Conservation (phyloP, 1,140 invertebrate genomes). For the Galleria mellonella region DNA sequence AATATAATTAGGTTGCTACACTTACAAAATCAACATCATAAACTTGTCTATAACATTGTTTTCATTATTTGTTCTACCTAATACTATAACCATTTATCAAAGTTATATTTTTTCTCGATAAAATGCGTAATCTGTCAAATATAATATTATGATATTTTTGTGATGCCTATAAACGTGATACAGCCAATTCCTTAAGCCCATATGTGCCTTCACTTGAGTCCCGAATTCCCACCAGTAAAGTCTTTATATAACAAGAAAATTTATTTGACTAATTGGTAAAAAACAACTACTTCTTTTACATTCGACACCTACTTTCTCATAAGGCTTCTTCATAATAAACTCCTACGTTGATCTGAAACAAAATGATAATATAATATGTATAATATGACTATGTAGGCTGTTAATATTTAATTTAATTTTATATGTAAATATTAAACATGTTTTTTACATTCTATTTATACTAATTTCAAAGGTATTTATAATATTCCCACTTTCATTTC, state of each 20-base stretch:
- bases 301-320: conserved; percentile 58
- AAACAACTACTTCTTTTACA: conserved; percentile 45
- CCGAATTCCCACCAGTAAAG: conserved; percentile 44
- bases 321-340: conserved; percentile 72
- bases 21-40: too few species aligned
- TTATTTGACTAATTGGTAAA: conserved; percentile 51
- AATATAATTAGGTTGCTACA: too few species aligned
- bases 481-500: too few species aligned
- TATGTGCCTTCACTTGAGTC: conserved; percentile 52
- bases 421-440: too few species aligned
- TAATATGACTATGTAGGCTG: too few species aligned
- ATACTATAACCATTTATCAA: too few species aligned
- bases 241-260: conserved; percentile 42
- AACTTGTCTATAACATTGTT: too few species aligned
- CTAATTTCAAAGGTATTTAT: not conserved
- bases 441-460: not conserved
- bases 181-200: conserved; percentile 14
- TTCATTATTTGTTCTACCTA: too few species aligned
- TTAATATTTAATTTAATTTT: too few species aligned
- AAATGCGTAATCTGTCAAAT: not conserved
- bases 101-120: not conserved
- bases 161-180: conserved; percentile 11
- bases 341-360: conserved; percentile 69
- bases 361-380: conserved; percentile 14
- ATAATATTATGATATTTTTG: not conserved